Base-by-base conservation (phyloP, 2,113 vertebrate species). In the Caretta caretta region DNA sequence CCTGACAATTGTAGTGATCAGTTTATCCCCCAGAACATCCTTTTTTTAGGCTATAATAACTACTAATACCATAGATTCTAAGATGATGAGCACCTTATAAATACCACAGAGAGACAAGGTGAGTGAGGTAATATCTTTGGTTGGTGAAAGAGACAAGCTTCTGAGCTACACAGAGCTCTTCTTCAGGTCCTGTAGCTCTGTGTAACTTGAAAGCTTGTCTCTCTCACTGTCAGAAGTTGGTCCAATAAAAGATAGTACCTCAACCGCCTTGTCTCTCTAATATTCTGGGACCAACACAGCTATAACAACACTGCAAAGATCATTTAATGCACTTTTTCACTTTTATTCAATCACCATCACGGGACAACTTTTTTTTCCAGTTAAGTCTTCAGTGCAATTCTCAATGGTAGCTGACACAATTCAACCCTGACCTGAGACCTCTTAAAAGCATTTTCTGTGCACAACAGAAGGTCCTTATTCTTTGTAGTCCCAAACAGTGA, bases 401-500 rank as follows among this genome's bases (percentile, higher is more conserved):
- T 76, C 72, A 76, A 76, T 46, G 72, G 38, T 46, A 69, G 35
- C 62, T 69, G 65, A n/a, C 31, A 38, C 65, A 69, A 20, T 80
- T 79, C 25, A 8, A 22, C 29, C 31, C 38, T 22, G 27, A 27
- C 31, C 29, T 4, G 14, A 17, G 42, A 38, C 29, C 31, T 38
- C 84, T 82, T 62, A 83, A 83, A 92, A 92, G 80, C 84, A 87
- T 46, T 92, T 92, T 29, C 85, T 84, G 24, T 87, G 65, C 29
- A 92, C 48, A 11, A n/a, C 90, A 35, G 65, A 19, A 1, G 54
- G 53, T 5, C 90, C 84, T 20, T 83, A 87, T 62, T 87, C 80
- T 46, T 76, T 98, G 20, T 99, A 99, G 92, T 99, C 98, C 93
- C 98, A 98, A 92, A 98, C 98, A 96, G 98, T 99, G 98, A 99